Base-by-base conservation (phyloP, 2,888 invertebrate genomes). In the Nemurella pictetii region DNA sequence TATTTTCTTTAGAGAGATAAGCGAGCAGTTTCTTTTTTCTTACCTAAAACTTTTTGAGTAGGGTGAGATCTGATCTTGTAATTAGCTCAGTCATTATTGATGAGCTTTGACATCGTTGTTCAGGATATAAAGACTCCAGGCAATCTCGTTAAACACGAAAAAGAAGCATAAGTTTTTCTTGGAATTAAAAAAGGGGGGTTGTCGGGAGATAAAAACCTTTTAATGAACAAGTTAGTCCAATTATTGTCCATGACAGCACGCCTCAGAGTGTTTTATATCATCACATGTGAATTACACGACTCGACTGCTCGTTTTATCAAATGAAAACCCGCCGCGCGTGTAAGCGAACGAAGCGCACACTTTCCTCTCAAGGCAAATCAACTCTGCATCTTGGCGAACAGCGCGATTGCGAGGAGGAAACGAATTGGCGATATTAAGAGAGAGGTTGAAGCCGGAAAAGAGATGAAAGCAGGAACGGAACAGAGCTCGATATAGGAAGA, bases 401-500 rank as follows among this genome's bases (percentile, higher is more conserved):
- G 55, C 55, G 20, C 55, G 55, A 55, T 55, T 55, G 55, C 55
- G 55, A 55, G 9, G 55, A 55, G 75, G 9, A 78, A 29, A 78
- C 28, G 78, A 78, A 78, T 78, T 28, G 26, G 26, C 75, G 27
- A 75, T 75, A 75, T 26, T 28, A 75, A 75, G 75, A 27, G 75
- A 27, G 26, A 75, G 29, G 5, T 28, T n/a, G 28, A 75, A 3
- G 29, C n/a, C n/a, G 80, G 29, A 27, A 7, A 55, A 80, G 55
- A 77, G 28, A 78, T 25, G 85, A 30, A 84, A 78, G 75, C 36
- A 29, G 81, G 55, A 36, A 35, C 75, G 80, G 20, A 25, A 82
- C 72, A 82, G 83, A 72, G 80, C 15, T 20, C 32, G 82, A 73
- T 27, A 32, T 72, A 84, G 83, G 74, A n/a, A 84, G 83, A 84